These are phyloP conservation scores for Thunnus maccoyii DNA, from an alignment of 2,113 vertebrate genomes.

Conservation along the genomic window DNA sequence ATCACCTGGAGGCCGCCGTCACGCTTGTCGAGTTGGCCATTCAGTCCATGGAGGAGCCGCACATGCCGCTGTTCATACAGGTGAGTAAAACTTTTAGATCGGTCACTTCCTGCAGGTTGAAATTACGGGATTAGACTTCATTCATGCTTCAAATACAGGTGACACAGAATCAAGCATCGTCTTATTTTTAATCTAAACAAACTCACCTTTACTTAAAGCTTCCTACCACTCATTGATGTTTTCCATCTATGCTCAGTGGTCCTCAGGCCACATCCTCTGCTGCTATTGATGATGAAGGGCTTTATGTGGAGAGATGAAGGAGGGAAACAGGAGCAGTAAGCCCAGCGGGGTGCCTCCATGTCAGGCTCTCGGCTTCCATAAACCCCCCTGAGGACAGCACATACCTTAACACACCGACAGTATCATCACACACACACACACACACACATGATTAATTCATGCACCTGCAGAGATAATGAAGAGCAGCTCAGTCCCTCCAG, in stretches of 20 bases:
- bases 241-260: conserved; percentile 1
- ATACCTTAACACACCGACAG: neutral
- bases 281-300: neutral
- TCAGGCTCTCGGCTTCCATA: neutral
- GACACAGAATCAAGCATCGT: too few relatives aligned
- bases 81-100: conserved; percentile 65
- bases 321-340: neutral
- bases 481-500: conserved; percentile 13
- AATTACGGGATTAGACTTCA: neutral
- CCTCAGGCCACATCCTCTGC: neutral
- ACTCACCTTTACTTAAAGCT: neutral
- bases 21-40: conserved; percentile 90
- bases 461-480: conserved; percentile 13
- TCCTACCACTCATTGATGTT: neutral
- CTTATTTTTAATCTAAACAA: too few relatives aligned
- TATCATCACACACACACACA: neutral
- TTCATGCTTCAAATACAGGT: too few relatives aligned
- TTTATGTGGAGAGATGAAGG: conserved; percentile 5
- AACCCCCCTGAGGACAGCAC: conserved; percentile 9
- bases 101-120: neutral
- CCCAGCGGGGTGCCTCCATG: neutral
- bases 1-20: conserved; percentile 89
- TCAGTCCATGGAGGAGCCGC: conserved; percentile 90
- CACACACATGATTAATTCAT: conserved; percentile 15
- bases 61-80: conserved; percentile 92